Evolutionary conservation across 2,888 invertebrate genomes (phyloP), one percentile per base, ranked within the genome.

Genomic region (Acanthosoma haemorrhoidale): DNA sequence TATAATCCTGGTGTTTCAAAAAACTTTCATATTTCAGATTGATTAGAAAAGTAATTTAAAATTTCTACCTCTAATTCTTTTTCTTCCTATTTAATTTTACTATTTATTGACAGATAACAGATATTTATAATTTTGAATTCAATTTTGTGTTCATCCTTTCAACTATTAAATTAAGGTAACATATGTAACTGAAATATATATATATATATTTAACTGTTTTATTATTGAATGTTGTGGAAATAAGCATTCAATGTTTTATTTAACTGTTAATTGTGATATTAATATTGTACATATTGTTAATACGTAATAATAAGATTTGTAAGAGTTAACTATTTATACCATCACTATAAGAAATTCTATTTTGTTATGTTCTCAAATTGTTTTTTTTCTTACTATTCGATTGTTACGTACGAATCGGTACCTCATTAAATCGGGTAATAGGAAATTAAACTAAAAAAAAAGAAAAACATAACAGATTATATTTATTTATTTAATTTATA

Each of bases 381-480:
- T 67, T 67, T 67, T 67, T 32, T 67, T 67, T 67, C 67, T 67
- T 67, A 67, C 67, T 67, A 15, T 43, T 67, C 67, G 67, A 67
- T 67, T 67, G 51, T n/a, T 11, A 1, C 18, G 32, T 32, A 29
- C 8, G 13, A 63, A 11, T 51, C 13, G 13, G 34, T 31, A 32
- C 13, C 8, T 43, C n/a, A 16, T 38, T 13, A n/a, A 32, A 67
- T 67, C 67, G 67, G 31, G 31, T 13, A 39, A 64, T 64, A 64
- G 64, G 64, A 64, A 64, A 36, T 39, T 21, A 64, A 64, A 64
- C 64, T 29, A 18, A 41, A 29, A 39, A 64, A 29, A 39, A 29
- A 64, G 31, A 39, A 29, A 15, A 18, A 29, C 51, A 51, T 32
- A 6, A 32, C 5, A 29, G 13, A 18, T 18, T 11, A 39, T 39